Conservation (phyloP, 2,888 invertebrate genomes). For the Creontiades dilutus region DNA sequence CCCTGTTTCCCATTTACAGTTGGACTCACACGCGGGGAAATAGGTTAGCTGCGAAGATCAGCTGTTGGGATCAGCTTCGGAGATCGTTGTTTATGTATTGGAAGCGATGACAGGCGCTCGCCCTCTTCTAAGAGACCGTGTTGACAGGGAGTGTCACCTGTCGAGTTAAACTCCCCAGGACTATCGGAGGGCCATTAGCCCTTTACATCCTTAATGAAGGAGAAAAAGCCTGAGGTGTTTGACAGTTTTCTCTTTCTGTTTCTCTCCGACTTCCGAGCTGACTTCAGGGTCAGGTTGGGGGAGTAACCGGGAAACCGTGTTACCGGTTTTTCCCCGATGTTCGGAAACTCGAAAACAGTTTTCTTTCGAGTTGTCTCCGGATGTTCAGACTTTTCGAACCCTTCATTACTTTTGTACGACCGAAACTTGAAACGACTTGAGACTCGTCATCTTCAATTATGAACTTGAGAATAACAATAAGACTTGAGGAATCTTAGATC, state of each 20-base stretch:
- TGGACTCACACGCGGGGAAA: not conserved
- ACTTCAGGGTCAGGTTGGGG: not conserved
- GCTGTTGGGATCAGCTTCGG: not conserved
- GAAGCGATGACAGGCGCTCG: slow-evolving; percentile 17
- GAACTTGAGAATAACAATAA: not conserved
- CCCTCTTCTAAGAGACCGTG: slow-evolving; percentile 45
- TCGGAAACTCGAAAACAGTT: slow-evolving; percentile 5
- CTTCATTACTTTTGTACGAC: slow-evolving; percentile 5
- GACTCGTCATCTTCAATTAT: not conserved
- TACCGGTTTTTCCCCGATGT: not conserved
- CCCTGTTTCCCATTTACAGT: too few relatives aligned
- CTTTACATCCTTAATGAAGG: slow-evolving; percentile 67
- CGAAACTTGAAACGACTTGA: not conserved
- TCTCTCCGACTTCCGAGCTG: not conserved
- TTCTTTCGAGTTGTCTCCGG: slow-evolving; percentile 15
- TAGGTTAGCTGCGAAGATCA: not conserved
- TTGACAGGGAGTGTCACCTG: slow-evolving; percentile 51
- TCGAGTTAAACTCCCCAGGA: slow-evolving; percentile 54
- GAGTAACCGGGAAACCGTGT: not conserved
- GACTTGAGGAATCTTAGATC: not conserved
- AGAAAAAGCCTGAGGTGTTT: slow-evolving; percentile 50
- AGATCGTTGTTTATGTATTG: slow-evolving; percentile 47
- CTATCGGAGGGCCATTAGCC: slow-evolving; percentile 63
- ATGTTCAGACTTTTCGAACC: not conserved
- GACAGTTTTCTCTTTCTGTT: slow-evolving; percentile 43